Conservation (phyloP, 1,140 invertebrate genomes). For the Zaprionus vittiger region DNA sequence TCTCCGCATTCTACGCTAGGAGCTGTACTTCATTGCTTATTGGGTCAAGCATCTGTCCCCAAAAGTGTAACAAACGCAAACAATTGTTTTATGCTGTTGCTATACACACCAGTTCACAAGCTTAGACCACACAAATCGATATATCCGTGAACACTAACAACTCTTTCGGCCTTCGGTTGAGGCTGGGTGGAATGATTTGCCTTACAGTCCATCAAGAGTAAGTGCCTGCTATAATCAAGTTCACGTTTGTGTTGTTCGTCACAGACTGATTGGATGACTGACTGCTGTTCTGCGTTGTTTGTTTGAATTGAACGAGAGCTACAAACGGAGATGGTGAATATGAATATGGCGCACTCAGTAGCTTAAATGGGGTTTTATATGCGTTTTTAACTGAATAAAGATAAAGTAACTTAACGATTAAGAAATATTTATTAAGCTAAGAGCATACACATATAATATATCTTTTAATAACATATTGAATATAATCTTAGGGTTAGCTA, state of each 20-base stretch:
- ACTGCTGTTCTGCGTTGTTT: neutral
- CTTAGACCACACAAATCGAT: neutral
- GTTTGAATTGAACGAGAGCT: neutral
- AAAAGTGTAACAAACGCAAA: neutral
- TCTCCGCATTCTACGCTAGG: neutral
- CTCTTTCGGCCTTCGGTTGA: constrained; percentile 1
- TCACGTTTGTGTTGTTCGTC: neutral
- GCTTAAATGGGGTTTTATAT: too few species aligned
- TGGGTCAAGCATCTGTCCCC: neutral
- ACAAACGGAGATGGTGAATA: neutral
- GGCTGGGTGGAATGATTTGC: neutral
- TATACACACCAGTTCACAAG: neutral
- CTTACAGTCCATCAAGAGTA: neutral
- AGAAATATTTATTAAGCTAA: too few species aligned
- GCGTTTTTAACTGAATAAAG: too few species aligned
- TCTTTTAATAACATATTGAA: too few species aligned
- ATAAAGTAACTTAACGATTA: too few species aligned
- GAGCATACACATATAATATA: too few species aligned
- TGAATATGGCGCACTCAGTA: too few species aligned
- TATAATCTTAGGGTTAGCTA: too few species aligned
- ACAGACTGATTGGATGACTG: constrained; percentile 1
- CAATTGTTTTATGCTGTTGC: constrained; percentile 3
- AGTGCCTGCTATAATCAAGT: neutral
- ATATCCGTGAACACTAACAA: neutral
- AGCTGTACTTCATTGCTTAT: neutral